Base-by-base conservation (phyloP, 2,113 vertebrate species). In the Carettochelys insculpta region DNA sequence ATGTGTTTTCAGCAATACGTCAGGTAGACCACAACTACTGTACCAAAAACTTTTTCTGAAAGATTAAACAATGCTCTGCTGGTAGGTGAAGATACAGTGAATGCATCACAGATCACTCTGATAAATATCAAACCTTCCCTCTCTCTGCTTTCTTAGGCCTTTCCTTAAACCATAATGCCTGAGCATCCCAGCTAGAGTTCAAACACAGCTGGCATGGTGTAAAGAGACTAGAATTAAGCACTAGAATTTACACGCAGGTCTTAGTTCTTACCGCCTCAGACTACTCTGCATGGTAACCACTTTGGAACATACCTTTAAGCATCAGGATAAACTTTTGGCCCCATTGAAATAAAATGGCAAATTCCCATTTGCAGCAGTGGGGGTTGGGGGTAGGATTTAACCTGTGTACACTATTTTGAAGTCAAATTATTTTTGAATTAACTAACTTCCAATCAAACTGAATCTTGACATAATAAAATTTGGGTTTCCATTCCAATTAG, bases 91-190 rank as follows among this genome's bases (percentile, higher is more conserved):
- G 58, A 88, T 81, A 45, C 80, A 25, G 31, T 3, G 20, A 92
- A 77, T 27, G 61, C 45, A 92, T 38, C 76, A 90, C 65, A 92
- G 45, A 82, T 79, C 16, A 45, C 68, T 91, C 43, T 83, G 80
- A 86, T 76, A 58, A 2, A 24, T 6, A 38, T 78, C 38, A 75
- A 65, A 56, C 11, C 50, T 68, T 87, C 51, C 27, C 71, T 82
- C 20, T 20, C 8, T 93, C 86, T 82, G 51, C 51, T 91, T 93
- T 83, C 68, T 88, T 88, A 79, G 90, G 88, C 78, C 92, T 78
- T 94, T n/a, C n/a, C n/a, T n/a, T 84, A 86, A 50, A 82, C 20
- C 31, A 82, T 34, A 77, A 76, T 65, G 25, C n/a, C 61, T 80
- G 77, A 85, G 29, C 58, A 73, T 11, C 41, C 20, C 3, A 5